Conservation (phyloP, 2,888 invertebrate species). For the Trissolcus brochymenae region DNA sequence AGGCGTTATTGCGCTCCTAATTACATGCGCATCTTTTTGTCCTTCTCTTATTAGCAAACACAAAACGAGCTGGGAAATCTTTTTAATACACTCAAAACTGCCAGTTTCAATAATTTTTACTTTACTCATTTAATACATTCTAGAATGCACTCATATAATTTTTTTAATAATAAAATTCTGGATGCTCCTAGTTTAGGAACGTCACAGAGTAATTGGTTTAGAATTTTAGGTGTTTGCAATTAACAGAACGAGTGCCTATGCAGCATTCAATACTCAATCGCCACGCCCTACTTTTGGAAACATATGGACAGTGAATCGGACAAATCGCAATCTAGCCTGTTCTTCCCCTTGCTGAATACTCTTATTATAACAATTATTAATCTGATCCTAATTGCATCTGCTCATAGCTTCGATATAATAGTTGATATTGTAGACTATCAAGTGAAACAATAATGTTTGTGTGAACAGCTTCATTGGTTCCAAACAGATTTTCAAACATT, state of each 20-base stretch:
- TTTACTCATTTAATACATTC: conserved; percentile 1
- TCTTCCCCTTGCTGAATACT: conserved; percentile 59
- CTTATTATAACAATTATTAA: conserved; percentile 71
- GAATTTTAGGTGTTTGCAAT: conserved; percentile 7
- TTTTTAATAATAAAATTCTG: no score
- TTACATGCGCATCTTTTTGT: conserved; percentile 68
- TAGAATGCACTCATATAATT: not conserved
- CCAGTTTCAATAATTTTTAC: conserved; percentile 44
- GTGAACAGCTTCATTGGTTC: not conserved
- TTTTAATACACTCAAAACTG: conserved; percentile 31
- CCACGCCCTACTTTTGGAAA: conserved; percentile 33
- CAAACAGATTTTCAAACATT: not conserved
- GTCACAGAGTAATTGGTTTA: not conserved
- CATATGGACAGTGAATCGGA: conserved; percentile 56
- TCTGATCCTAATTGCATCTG: conserved; percentile 74
- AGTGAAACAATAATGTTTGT: conserved; percentile 15
- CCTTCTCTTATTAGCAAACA: conserved; percentile 70
- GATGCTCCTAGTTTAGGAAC: not conserved
- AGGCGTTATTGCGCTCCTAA: conserved; percentile 74
- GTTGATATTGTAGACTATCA: conserved; percentile 23
- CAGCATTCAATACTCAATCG: conserved; percentile 31
- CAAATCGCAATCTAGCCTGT: conserved; percentile 44
- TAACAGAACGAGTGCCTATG: conserved; percentile 9
- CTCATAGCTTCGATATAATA: conserved; percentile 69
- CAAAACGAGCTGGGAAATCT: conserved; percentile 60